Evolutionary conservation across 2,113 vertebrate genomes (phyloP), one percentile per base, ranked within the genome.

Genomic region (Lasiurus borealis): DNA sequence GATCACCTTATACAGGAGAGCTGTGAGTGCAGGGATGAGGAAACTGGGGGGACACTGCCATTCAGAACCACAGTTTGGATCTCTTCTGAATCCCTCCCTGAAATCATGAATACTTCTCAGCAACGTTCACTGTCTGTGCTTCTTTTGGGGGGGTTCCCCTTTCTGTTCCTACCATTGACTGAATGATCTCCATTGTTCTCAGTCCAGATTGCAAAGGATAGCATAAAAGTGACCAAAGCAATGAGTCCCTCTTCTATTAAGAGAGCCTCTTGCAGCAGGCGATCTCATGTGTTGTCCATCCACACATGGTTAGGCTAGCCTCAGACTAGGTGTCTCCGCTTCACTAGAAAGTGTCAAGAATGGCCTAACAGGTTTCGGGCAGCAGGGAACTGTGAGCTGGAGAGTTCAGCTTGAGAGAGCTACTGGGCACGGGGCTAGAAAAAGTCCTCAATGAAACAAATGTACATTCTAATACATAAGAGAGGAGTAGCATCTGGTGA

Each of bases 381-480:
- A 76, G 73, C 4, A 66, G 21, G 64, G 29, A 66, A 27, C 71
- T 10, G 15, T 3, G 52, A 92, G 48, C 13, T 69, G 23, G 21
- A 34, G 11, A 34, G 90, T 82, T 82, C 46, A 88, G 54, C 36
- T 36, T 46, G 11, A 83, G 21, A 72, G 12, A 27, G 48, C 62
- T 18, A 66, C 4, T 36, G 50, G 14, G 29, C 52, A 72, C 13
- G 6, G 27, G 36, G 21, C 27, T 64, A n/a, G 29, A 21, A 59
- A 62, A n/a, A 13, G 34, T 59, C 78, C 16, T 82, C 50, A 78
- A 72, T 64, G 64, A 95, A 94, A 95, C 88, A 92, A 94, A 72
- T 29, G 34, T 19, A 62, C 4, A 71, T 90, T 81, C 81, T 75
- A 66, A 59, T 68, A 59, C 15, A 5, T 14, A 54, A 85, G 54